phyloP scores from a whole-genome alignment of 2,797 vertebrate species.

The Hipposideros larvatus region DNA sequence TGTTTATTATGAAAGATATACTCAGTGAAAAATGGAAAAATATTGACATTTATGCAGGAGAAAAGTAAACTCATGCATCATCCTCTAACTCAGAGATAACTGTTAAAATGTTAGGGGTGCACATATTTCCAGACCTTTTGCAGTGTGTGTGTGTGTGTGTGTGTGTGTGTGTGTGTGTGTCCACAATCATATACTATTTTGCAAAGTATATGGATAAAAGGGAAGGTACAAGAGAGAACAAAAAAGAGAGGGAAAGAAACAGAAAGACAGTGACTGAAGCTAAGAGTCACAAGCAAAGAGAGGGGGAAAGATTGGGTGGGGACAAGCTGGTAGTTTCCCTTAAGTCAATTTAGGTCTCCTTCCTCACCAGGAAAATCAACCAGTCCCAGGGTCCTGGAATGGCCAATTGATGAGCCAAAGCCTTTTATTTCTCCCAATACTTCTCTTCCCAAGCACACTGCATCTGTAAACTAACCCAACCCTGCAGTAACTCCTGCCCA shows the following conservation, averaged over 20 bases:
- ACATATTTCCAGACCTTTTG: slow-evolving; percentile 12
- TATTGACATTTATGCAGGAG: neutral
- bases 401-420: neutral
- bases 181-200: neutral
- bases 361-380: neutral
- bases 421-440: neutral
- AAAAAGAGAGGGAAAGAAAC: neutral
- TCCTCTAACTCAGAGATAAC: neutral
- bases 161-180: neutral
- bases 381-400: neutral
- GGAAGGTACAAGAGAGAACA: neutral
- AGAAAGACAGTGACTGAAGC: neutral
- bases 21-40: neutral
- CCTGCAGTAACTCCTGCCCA: neutral
- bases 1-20: slow-evolving; percentile 29
- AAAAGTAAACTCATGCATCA: neutral
- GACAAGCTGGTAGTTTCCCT: neutral
- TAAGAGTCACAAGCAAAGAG: neutral
- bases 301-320: rapidly evolving
- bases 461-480: neutral
- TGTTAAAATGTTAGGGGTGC: neutral
- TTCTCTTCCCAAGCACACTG: neutral
- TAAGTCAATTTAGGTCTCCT: neutral
- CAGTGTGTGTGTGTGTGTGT: neutral
- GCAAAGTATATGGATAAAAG: neutral